Conservation (phyloP, 2,888 invertebrate genomes). For the Epinotia brunnichana region DNA sequence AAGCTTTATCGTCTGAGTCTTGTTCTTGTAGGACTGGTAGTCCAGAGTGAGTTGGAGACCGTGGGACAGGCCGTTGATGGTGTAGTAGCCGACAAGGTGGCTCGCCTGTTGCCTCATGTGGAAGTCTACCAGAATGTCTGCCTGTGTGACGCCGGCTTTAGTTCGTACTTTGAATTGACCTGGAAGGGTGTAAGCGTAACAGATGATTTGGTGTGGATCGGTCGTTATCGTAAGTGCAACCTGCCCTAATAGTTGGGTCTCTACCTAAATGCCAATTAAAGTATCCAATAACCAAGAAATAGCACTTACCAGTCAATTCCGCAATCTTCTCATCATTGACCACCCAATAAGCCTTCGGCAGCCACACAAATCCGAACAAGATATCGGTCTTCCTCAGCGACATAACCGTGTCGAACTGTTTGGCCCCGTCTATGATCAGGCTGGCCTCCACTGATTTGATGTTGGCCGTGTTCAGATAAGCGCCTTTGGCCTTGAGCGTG, state of each 20-base stretch:
- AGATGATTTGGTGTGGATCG: no score
- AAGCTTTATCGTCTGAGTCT: conserved; percentile 81
- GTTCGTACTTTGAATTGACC: conserved; percentile 71
- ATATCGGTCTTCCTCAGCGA: conserved; percentile 84
- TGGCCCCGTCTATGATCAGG: conserved; percentile 88
- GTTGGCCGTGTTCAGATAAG: conserved; percentile 87
- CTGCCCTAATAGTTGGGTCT: no score
- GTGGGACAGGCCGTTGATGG: conserved; percentile 77
- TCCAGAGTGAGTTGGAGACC: conserved; percentile 86
- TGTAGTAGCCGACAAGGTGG: conserved; percentile 88
- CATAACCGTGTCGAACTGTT: conserved; percentile 86
- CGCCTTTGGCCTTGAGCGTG: conserved; percentile 87
- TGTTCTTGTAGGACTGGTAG: conserved; percentile 85
- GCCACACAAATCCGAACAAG: conserved; percentile 87
- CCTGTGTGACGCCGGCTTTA: conserved; percentile 87
- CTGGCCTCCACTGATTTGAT: conserved; percentile 88
- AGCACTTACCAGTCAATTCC: conserved; percentile 85
- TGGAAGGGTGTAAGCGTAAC: conserved; percentile 46
- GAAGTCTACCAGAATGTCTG: conserved; percentile 89
- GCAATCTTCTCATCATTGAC: conserved; percentile 89
- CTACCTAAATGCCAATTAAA: no score
- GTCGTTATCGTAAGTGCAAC: no score
- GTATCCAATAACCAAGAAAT: not conserved
- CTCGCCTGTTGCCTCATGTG: conserved; percentile 91
- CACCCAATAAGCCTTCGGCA: conserved; percentile 87